phyloP scores from a whole-genome alignment of 2,113 vertebrate genomes.

The Penelope pileata region DNA sequence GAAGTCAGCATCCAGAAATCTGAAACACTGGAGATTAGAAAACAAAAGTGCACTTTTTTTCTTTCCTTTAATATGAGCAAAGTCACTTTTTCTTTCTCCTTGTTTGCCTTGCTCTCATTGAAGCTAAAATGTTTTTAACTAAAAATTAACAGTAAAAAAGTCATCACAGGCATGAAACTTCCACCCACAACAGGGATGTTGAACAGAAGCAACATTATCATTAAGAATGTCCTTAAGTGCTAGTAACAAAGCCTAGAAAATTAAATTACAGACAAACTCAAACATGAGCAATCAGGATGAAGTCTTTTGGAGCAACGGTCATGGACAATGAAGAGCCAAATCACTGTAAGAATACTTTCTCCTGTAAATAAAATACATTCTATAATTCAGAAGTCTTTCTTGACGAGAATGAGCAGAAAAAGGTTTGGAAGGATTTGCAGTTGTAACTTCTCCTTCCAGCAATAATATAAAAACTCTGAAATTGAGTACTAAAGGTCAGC shows the following conservation, averaged over 20 bases:
- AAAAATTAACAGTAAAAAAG: not conserved
- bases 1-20: not conserved
- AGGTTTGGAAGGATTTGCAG: not conserved
- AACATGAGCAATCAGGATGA: not conserved
- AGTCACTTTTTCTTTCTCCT: not conserved
- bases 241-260: slow-evolving; percentile 16
- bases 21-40: not conserved
- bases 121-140: not conserved
- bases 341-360: not conserved
- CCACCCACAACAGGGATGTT: not conserved
- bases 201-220: not conserved
- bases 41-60: not conserved
- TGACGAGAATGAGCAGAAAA: not conserved
- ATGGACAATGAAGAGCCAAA: not conserved
- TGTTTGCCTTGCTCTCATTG: rapidly evolving
- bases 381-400: not conserved
- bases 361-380: not conserved
- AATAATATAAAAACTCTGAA: slow-evolving; percentile 31
- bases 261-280: not conserved
- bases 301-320: not conserved
- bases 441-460: not conserved
- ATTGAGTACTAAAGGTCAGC: not conserved
- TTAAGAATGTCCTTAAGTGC: not conserved
- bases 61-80: not conserved
- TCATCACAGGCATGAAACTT: not conserved